phyloP scores from a whole-genome alignment of 2,888 invertebrate species.

The Erynnis tages region DNA sequence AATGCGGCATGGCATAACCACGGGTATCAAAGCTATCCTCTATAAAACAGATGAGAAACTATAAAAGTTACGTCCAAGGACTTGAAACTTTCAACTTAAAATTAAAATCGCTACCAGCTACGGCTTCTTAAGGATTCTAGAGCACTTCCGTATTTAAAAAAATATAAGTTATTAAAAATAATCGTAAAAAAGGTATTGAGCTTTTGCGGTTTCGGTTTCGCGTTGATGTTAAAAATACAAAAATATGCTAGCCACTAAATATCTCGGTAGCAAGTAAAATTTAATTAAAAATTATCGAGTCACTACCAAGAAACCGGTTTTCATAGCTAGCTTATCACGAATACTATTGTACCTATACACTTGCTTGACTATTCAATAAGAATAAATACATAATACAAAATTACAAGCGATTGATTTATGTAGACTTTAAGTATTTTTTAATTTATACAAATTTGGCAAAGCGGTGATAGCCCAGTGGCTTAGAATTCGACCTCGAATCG shows the following conservation, averaged over 20 bases:
- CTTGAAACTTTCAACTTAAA: constrained; percentile 30
- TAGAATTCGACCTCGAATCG: too few species aligned
- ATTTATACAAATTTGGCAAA: too few species aligned
- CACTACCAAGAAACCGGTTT: constrained; percentile 10
- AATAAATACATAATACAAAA: constrained; percentile 5
- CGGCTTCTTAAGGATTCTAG: constrained; percentile 29
- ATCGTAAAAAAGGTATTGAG: constrained; percentile 10
- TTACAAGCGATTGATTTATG: neutral
- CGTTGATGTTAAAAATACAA: neutral
- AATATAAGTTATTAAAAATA: constrained; percentile 10
- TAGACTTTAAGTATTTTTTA: neutral
- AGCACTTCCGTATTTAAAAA: constrained; percentile 29
- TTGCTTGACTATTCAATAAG: constrained; percentile 32
- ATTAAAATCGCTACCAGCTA: constrained; percentile 29
- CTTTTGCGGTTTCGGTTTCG: constrained; percentile 3
- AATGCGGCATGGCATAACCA: too few species aligned
- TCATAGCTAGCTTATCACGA: constrained; percentile 11
- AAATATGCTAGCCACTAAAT: neutral
- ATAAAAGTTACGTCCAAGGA: constrained; percentile 30
- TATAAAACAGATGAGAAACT: constrained; percentile 6
- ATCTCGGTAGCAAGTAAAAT: constrained; percentile 14
- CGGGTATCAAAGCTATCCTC: too few species aligned
- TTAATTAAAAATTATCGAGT: constrained; percentile 13
- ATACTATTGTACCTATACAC: constrained; percentile 28
- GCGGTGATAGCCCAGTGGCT: too few species aligned